Evolutionary conservation across 2,797 vertebrate genomes (phyloP).

Genomic region (Muscicapa striata): DNA sequence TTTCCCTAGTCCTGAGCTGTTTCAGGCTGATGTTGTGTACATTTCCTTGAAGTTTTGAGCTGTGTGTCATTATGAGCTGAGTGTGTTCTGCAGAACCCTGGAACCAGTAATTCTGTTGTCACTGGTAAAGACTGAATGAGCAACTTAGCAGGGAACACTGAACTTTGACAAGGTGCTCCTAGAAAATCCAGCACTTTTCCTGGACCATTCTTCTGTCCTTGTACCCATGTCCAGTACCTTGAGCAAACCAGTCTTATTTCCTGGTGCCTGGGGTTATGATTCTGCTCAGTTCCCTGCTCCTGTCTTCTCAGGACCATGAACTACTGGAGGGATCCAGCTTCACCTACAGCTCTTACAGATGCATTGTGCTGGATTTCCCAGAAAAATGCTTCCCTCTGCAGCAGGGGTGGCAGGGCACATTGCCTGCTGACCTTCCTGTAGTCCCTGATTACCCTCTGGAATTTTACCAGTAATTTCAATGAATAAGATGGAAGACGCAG

Average conservation of each 20-base stretch:
- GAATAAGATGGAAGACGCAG: background rate
- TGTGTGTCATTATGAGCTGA: too few relatives aligned
- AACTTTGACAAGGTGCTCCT: background rate
- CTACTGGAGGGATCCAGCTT: background rate
- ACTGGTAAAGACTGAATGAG: accelerated
- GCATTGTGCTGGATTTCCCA: background rate
- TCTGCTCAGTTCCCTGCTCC: background rate
- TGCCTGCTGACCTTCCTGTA: background rate
- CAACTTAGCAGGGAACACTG: accelerated
- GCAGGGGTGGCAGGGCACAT: background rate
- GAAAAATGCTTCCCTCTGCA: accelerated
- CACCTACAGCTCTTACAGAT: background rate
- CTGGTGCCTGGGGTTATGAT: background rate
- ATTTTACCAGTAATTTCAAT: background rate
- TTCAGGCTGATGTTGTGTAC: accelerated
- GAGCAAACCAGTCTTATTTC: background rate
- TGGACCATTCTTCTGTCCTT: background rate
- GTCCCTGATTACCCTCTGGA: background rate
- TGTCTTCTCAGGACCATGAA: background rate
- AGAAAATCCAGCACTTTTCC: background rate
- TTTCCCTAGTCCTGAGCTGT: background rate
- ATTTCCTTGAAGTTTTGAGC: background rate
- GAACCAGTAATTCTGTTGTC: too few relatives aligned
- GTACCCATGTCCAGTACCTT: background rate
- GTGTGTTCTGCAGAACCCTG: background rate